A percentile compares a stretch with the other conserved stretches of the same genome.
Evolutionary conservation across 2,797 vertebrate genomes (phyloP).

Genomic region (Astyanax mexicanus): DNA sequence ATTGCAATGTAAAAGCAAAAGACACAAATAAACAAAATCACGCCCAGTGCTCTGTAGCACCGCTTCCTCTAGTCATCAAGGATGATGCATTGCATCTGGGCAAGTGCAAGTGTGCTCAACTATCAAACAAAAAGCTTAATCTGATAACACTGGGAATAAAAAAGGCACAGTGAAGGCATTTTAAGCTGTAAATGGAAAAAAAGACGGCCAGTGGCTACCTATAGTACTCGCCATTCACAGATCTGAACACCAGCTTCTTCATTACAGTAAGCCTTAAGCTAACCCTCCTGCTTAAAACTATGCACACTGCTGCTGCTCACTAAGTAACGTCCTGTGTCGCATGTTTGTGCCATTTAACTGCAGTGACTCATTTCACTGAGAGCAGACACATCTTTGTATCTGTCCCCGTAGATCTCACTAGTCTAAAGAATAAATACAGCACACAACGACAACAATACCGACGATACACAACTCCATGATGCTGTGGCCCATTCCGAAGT

Average conservation of each 20-base stretch:
- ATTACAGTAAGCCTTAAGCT: conserved; percentile 10
- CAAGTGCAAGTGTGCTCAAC: conserved; percentile 27
- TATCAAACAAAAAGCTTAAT: not conserved
- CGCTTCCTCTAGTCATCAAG: not conserved
- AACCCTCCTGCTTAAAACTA: not conserved
- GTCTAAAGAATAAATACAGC: conserved; percentile 27
- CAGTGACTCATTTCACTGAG: conserved; percentile 17
- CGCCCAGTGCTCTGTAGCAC: not conserved
- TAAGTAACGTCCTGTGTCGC: not conserved
- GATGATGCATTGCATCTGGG: not conserved
- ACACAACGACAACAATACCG: conserved; percentile 11
- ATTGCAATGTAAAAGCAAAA: not conserved
- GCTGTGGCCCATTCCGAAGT: conserved; percentile 16
- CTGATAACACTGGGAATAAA: not conserved
- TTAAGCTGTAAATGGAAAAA: not conserved
- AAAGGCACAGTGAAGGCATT: not conserved
- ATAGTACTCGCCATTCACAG: conserved; percentile 6
- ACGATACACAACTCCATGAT: conserved; percentile 19
- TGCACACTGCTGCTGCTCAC: not conserved
- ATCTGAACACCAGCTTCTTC: not conserved
- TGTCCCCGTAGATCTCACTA: conserved; percentile 12
- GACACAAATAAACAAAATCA: too few species aligned
- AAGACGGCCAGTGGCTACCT: too few species aligned
- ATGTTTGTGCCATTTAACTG: not conserved
- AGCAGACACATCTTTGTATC: conserved; percentile 18